Evolutionary conservation across 2,797 vertebrate genomes (phyloP).

Genomic region (Kryptolebias ocellatus): DNA sequence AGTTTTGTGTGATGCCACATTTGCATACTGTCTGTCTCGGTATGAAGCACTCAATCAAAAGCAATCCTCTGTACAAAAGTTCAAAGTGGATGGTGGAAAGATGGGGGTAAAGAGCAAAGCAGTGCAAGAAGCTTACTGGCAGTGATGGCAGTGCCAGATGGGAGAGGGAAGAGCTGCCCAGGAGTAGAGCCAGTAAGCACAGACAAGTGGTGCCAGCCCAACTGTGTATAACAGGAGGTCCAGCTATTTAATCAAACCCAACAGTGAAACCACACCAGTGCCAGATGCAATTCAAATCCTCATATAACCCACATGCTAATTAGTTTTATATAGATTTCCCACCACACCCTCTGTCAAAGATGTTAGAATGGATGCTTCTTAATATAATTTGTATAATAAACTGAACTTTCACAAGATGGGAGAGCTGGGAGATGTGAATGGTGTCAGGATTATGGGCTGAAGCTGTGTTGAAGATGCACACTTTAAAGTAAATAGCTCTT

Average conservation of each 20-base stretch:
- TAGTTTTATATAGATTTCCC: slow-evolving; percentile 74
- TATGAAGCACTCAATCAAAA: slow-evolving; percentile 42
- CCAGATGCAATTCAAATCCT: slow-evolving; percentile 84
- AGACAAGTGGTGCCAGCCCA: slow-evolving; percentile 80
- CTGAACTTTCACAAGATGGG: slow-evolving; percentile 1
- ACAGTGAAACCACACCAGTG: slow-evolving; percentile 77
- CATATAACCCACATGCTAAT: slow-evolving; percentile 76
- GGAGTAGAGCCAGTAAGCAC: slow-evolving; percentile 79
- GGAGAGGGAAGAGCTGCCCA: slow-evolving; percentile 75
- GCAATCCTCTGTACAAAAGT: slow-evolving; percentile 48
- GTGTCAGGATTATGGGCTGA: slow-evolving; percentile 18
- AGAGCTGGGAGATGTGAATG: slow-evolving; percentile 7
- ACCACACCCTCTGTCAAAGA: slow-evolving; percentile 56
- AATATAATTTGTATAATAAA: slow-evolving; percentile 44
- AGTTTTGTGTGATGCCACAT: slow-evolving; percentile 14
- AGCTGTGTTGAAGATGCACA: slow-evolving; percentile 5
- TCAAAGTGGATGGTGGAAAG: slow-evolving; percentile 58
- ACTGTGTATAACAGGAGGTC: slow-evolving; percentile 85
- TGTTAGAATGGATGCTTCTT: slow-evolving; percentile 49
- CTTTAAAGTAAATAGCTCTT: slow-evolving; percentile 18
- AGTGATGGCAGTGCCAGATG: slow-evolving; percentile 79
- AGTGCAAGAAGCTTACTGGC: slow-evolving; percentile 73
- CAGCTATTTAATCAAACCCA: slow-evolving; percentile 84
- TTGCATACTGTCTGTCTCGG: slow-evolving; percentile 15
- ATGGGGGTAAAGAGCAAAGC: slow-evolving; percentile 57